These are phyloP conservation scores for Bradypodion ventrale DNA, from an alignment of 2,797 vertebrate species.

Conservation along the genomic window DNA sequence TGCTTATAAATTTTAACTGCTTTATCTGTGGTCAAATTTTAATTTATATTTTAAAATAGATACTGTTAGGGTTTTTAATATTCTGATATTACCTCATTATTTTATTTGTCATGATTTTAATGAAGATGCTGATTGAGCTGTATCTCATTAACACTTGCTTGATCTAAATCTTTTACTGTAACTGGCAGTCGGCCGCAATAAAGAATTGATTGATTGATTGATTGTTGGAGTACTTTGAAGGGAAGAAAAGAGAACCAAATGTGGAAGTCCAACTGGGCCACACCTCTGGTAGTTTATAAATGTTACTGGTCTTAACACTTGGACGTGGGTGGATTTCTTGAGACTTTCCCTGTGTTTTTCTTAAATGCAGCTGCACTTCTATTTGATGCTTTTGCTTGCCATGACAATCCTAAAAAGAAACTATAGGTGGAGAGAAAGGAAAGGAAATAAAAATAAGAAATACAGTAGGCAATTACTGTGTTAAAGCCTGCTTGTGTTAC, in stretches of 20 bases:
- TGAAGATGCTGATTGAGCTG: too few relatives aligned
- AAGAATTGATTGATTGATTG: too few relatives aligned
- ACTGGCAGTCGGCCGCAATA: too few relatives aligned
- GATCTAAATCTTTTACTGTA: too few relatives aligned
- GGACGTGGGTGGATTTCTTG: not conserved
- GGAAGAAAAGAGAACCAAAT: not conserved
- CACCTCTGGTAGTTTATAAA: constrained; percentile 13
- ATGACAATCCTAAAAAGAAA: constrained; percentile 35
- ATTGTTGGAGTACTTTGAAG: not conserved
- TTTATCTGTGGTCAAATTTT: too few relatives aligned
- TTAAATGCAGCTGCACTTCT: not conserved
- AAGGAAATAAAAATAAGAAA: not conserved
- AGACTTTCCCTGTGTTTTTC: not conserved
- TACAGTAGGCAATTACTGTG: not conserved
- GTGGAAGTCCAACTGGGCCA: not conserved
- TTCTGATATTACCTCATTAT: too few relatives aligned
- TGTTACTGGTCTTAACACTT: not conserved
- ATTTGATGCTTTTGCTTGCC: constrained; percentile 43
- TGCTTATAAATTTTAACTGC: too few relatives aligned
- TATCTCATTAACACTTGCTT: too few relatives aligned
- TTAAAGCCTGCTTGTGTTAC: not conserved
- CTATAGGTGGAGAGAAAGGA: not conserved
- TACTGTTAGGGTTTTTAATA: too few relatives aligned
- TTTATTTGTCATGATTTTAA: too few relatives aligned
- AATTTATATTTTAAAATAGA: too few relatives aligned